Percentiles rank a stretch among this genome's conserved stretches.
Evolutionary conservation across 2,113 vertebrate species (phyloP).

Genomic region (Lanius collurio): DNA sequence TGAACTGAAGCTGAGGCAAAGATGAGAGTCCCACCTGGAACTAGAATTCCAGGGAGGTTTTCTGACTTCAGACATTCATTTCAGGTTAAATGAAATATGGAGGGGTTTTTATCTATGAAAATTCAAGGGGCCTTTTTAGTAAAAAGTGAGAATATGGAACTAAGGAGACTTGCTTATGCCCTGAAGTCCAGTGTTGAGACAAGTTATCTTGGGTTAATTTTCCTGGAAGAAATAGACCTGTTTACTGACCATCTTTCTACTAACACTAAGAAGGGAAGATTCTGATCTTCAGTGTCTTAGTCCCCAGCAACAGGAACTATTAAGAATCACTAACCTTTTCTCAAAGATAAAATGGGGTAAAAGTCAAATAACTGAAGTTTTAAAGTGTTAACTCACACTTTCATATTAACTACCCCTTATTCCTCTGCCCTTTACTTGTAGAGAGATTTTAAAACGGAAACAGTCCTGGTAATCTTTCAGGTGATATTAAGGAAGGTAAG

Average conservation of each 20-base stretch:
- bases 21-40: not conserved
- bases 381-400: not conserved
- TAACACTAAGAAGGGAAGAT: not conserved
- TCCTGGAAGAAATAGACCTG: not conserved
- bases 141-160: not conserved
- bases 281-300: not conserved
- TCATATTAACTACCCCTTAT: not conserved
- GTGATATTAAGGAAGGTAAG: not conserved
- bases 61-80: not conserved
- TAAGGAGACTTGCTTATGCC: not conserved
- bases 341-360: not conserved
- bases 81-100: not conserved
- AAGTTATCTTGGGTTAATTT: not conserved
- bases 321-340: not conserved
- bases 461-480: not conserved
- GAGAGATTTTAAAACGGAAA: not conserved
- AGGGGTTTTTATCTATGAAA: not conserved
- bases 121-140: not conserved
- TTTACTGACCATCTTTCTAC: not conserved
- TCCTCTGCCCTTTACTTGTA: not conserved
- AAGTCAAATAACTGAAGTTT: not conserved
- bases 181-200: not conserved
- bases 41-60: not conserved
- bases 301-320: not conserved
- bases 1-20: not conserved